Evolutionary conservation across 2,888 invertebrate species (phyloP).

Genomic region (Myopa testacea): DNA sequence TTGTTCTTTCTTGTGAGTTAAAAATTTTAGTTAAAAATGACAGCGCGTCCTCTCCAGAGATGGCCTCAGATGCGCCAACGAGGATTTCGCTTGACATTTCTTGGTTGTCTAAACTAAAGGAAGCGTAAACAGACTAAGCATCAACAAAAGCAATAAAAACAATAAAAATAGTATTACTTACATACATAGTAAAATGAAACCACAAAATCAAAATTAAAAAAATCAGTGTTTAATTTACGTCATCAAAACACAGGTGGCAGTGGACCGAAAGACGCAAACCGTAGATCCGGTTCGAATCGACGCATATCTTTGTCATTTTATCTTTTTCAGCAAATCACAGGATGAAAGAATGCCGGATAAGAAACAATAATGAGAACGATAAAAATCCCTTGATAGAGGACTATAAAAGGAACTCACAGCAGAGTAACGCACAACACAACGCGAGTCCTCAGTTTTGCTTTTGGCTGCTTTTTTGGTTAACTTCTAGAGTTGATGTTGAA

Average conservation of each 20-base stretch:
- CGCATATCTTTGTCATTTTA: too few species aligned
- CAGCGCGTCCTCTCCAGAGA: too few species aligned
- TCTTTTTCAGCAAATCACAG: too few species aligned
- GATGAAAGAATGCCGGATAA: too few species aligned
- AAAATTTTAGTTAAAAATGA: too few species aligned
- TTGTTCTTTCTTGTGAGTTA: too few species aligned
- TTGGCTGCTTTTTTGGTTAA: not conserved
- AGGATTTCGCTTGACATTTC: not conserved
- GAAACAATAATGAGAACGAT: too few species aligned
- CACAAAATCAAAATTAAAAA: not conserved
- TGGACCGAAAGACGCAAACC: not conserved
- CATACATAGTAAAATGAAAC: not conserved
- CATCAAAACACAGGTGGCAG: not conserved
- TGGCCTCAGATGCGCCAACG: too few species aligned
- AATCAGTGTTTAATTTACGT: constrained; percentile 3
- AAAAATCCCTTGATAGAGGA: constrained; percentile 21
- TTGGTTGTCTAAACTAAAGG: not conserved
- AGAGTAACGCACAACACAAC: not conserved
- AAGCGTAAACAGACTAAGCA: not conserved
- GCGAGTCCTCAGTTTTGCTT: not conserved
- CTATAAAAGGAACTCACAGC: constrained; percentile 47
- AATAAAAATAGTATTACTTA: too few species aligned
- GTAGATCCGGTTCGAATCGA: not conserved
- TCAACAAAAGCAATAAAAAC: not conserved
- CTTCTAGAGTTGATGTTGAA: not conserved